Conservation (phyloP, 2,888 invertebrate genomes). For the Tenthredo notha region DNA sequence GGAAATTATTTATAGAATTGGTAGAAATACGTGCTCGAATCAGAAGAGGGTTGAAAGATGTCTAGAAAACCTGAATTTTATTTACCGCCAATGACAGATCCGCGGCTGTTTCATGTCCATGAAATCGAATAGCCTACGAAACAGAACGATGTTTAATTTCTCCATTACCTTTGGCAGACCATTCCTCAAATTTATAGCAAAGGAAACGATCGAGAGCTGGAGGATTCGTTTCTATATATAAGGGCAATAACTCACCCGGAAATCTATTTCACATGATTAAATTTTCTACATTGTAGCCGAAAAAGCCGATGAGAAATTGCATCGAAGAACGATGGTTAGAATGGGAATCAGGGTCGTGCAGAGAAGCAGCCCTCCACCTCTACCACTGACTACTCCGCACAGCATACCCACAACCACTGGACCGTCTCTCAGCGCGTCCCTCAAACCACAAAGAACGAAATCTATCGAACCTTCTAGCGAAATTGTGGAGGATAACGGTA, state of each 20-base stretch:
- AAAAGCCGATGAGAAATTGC: slow-evolving; percentile 89
- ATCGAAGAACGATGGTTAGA: slow-evolving; percentile 88
- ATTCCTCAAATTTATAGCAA: background rate
- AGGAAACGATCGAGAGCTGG: background rate
- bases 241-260: background rate
- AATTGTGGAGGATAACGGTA: slow-evolving; percentile 65
- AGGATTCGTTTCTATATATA: background rate
- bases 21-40: background rate
- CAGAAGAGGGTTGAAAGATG: background rate
- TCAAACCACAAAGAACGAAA: slow-evolving; percentile 58
- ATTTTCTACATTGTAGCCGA: slow-evolving; percentile 83
- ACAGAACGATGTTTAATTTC: background rate
- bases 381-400: slow-evolving; percentile 66
- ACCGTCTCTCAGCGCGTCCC: slow-evolving; percentile 51
- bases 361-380: slow-evolving; percentile 76
- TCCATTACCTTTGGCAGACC: background rate
- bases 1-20: background rate
- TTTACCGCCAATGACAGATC: background rate
- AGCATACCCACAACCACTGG: slow-evolving; percentile 63
- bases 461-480: slow-evolving; percentile 65
- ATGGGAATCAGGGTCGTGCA: slow-evolving; percentile 94
- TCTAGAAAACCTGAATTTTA: background rate
- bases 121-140: background rate
- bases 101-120: background rate
- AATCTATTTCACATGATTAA: background rate